A percentile compares a stretch with the other conserved stretches of the same genome.
phyloP scores from a whole-genome alignment of 2,888 invertebrate genomes.

The Tenthredo distinguenda region DNA sequence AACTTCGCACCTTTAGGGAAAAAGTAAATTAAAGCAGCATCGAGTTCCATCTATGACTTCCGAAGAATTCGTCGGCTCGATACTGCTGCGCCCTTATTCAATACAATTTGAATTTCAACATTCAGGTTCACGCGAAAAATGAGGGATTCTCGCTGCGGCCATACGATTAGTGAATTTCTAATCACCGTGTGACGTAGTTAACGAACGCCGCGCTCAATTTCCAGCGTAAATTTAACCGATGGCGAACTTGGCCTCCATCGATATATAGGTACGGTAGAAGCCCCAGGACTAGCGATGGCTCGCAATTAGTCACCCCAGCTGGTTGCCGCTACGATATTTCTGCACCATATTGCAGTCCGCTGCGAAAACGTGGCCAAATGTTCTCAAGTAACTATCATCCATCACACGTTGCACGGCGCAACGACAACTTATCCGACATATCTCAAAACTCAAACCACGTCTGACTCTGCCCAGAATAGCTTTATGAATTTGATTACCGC shows the following conservation, averaged over 20 bases:
- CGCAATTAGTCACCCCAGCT: slow-evolving; percentile 15
- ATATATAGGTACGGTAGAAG: neutral
- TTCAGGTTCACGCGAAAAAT: neutral
- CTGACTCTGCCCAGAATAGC: neutral
- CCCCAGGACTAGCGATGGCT: neutral
- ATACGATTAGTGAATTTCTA: neutral
- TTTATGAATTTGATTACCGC: neutral
- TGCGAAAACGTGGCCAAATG: neutral
- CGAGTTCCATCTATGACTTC: neutral
- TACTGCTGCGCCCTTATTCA: neutral
- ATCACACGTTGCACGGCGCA: neutral
- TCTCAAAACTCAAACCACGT: neutral
- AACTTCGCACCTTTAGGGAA: neutral
- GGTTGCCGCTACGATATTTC: slow-evolving; percentile 12
- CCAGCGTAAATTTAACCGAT: neutral
- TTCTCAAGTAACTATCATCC: neutral
- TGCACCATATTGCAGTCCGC: slow-evolving; percentile 14
- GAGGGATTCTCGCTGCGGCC: neutral
- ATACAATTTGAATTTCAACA: neutral
- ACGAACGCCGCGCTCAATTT: neutral
- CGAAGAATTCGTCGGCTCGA: neutral
- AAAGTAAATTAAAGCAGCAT: neutral
- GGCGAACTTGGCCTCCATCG: neutral
- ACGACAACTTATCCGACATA: slow-evolving; percentile 5
- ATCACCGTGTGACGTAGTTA: neutral